phyloP scores from a whole-genome alignment of 2,888 invertebrate species.

The Scelioninae gen. 1 region DNA sequence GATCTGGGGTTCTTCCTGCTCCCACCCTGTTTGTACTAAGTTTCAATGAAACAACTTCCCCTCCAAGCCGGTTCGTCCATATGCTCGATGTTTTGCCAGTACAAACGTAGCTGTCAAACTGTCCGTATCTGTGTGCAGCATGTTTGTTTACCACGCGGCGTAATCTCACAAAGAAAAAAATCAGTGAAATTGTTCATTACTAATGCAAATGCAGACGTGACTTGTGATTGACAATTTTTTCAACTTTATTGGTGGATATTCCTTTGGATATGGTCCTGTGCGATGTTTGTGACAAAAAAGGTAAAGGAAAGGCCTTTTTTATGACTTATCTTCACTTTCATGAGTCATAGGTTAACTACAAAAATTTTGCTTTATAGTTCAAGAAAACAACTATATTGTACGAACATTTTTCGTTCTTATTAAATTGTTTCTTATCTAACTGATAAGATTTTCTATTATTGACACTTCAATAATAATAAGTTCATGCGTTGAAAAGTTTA shows the following conservation, averaged over 20 bases:
- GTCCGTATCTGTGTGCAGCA: conserved; percentile 60
- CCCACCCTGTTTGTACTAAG: too few species aligned
- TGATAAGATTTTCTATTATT: too few species aligned
- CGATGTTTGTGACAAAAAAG: conserved; percentile 81
- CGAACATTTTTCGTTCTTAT: neutral
- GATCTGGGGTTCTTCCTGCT: too few species aligned
- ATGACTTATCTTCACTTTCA: conserved; percentile 5
- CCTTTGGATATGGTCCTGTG: conserved; percentile 79
- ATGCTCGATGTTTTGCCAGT: conserved; percentile 79
- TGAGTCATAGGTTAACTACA: too few species aligned
- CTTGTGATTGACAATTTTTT: too few species aligned
- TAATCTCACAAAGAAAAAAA: too few species aligned
- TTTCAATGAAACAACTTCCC: conserved; percentile 75
- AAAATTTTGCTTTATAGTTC: too few species aligned
- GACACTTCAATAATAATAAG: too few species aligned
- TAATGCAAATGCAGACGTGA: too few species aligned
- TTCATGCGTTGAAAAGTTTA: too few species aligned
- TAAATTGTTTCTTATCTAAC: too few species aligned
- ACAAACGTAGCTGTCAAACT: conserved; percentile 80
- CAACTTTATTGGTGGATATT: neutral
- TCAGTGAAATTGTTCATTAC: conserved; percentile 4
- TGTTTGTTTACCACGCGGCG: conserved; percentile 37
- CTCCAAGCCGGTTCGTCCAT: conserved; percentile 76
- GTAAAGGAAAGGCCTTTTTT: conserved; percentile 56
- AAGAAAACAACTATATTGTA: neutral